A percentile compares a stretch with the other conserved stretches of the same genome.
Conservation (phyloP, 2,888 invertebrate species). For the Apeira syringaria region DNA sequence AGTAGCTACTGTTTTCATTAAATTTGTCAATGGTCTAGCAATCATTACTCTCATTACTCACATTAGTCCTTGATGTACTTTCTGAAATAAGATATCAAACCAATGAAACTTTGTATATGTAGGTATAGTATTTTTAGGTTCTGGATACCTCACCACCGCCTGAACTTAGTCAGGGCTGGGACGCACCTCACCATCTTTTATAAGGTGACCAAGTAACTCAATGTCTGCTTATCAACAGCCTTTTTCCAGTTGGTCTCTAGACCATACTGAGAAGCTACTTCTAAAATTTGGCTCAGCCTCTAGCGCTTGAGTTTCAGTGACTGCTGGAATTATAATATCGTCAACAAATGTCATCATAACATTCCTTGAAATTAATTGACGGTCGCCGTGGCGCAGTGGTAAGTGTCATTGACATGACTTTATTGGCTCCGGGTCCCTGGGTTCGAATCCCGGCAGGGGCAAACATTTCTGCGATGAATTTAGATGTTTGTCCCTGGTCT, state of each 20-base stretch:
- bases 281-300: constrained; percentile 1
- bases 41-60: no score
- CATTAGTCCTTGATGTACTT: constrained; percentile 32
- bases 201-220: not conserved
- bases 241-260: not conserved
- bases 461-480: no score
- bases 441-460: no score
- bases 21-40: constrained; percentile 30
- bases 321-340: constrained; percentile 30
- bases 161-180: constrained; percentile 3
- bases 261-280: constrained; percentile 1
- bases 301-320: constrained; percentile 19
- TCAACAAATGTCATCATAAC: constrained; percentile 32
- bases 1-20: constrained; percentile 16
- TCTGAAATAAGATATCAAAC: constrained; percentile 30
- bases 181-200: not conserved
- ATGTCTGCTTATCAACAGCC: not conserved
- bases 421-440: no score
- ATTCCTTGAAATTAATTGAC: constrained; percentile 22
- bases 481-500: no score
- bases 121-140: constrained; percentile 5
- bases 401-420: no score
- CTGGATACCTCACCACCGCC: constrained; percentile 2
- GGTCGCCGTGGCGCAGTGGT: no score
- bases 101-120: constrained; percentile 9